These are phyloP conservation scores for Ips typographus DNA, from an alignment of 1,140 invertebrate genomes.

Conservation along the genomic window DNA sequence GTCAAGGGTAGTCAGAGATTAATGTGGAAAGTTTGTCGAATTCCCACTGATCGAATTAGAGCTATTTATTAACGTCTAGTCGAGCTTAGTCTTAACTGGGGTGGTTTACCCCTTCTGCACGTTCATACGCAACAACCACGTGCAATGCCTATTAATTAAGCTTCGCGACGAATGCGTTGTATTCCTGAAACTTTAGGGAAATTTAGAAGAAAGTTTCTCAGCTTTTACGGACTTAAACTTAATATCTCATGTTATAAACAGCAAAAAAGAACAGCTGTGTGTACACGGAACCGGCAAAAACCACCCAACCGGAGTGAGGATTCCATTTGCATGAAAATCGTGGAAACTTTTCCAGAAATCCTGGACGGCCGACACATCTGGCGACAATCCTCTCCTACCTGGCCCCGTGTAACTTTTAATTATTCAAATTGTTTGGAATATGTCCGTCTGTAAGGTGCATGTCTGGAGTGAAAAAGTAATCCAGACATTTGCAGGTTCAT, in stretches of 20 bases:
- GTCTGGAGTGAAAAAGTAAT: neutral
- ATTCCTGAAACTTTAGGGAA: constrained; percentile 4
- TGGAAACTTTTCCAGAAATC: constrained; percentile 43
- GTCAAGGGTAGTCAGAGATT: constrained; percentile 6
- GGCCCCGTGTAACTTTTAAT: constrained; percentile 46
- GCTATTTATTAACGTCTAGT: constrained; percentile 26
- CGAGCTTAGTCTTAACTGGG: constrained; percentile 5
- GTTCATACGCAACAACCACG: constrained; percentile 29
- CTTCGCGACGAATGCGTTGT: constrained; percentile 9
- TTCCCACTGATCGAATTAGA: constrained; percentile 21
- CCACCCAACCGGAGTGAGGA: constrained; percentile 26
- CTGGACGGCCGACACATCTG: constrained; percentile 39
- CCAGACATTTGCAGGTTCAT: neutral
- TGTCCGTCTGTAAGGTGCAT: neutral
- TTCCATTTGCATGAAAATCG: constrained; percentile 46
- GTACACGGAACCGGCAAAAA: too few species aligned
- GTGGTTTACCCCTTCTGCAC: constrained; percentile 4
- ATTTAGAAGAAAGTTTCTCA: neutral
- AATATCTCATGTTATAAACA: neutral
- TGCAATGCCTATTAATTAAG: constrained; percentile 22
- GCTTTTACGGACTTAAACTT: neutral
- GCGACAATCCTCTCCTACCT: constrained; percentile 36
- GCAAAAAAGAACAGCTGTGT: neutral
- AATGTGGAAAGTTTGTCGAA: constrained; percentile 5
- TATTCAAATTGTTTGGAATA: constrained; percentile 44